Conservation (phyloP, 2,888 invertebrate species). For the Scaptomyza polygonia region DNA sequence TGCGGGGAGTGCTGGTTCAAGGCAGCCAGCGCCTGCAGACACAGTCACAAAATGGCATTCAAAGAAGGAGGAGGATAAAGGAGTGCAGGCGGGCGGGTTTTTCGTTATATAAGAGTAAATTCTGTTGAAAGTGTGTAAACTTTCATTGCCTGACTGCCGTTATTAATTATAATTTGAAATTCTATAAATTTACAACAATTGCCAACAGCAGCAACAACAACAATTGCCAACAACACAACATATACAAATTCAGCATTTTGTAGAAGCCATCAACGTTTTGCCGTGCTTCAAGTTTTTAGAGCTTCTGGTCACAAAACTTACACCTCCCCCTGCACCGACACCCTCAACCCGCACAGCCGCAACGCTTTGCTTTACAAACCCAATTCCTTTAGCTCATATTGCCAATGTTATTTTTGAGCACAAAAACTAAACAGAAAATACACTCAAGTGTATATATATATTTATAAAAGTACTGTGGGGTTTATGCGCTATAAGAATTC, state of each 20-base stretch:
- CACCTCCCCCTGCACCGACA: not conserved
- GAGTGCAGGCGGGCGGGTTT: not conserved
- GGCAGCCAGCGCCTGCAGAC: constrained; percentile 3
- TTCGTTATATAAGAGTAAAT: constrained; percentile 25
- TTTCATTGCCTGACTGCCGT: constrained; percentile 59
- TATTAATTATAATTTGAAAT: constrained; percentile 78
- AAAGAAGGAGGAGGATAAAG: not conserved
- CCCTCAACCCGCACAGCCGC: too few relatives aligned
- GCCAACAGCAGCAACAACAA: constrained; percentile 10
- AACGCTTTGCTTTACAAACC: not conserved
- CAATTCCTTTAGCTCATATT: constrained; percentile 40
- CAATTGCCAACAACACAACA: constrained; percentile 13
- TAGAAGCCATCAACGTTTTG: constrained; percentile 40
- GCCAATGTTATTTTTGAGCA: constrained; percentile 50
- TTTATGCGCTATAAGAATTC: constrained; percentile 15
- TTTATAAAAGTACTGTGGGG: constrained; percentile 10
- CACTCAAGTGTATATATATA: constrained; percentile 4
- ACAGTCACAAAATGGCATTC: constrained; percentile 26
- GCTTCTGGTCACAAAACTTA: constrained; percentile 36
- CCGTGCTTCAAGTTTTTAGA: constrained; percentile 35
- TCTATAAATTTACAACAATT: constrained; percentile 70
- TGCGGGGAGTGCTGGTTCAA: not conserved
- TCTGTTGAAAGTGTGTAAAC: constrained; percentile 52
- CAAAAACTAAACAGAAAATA: constrained; percentile 52
- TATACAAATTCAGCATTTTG: constrained; percentile 20